These are phyloP conservation scores for Characodon lateralis DNA, from an alignment of 2,797 vertebrate genomes.

Conservation along the genomic window DNA sequence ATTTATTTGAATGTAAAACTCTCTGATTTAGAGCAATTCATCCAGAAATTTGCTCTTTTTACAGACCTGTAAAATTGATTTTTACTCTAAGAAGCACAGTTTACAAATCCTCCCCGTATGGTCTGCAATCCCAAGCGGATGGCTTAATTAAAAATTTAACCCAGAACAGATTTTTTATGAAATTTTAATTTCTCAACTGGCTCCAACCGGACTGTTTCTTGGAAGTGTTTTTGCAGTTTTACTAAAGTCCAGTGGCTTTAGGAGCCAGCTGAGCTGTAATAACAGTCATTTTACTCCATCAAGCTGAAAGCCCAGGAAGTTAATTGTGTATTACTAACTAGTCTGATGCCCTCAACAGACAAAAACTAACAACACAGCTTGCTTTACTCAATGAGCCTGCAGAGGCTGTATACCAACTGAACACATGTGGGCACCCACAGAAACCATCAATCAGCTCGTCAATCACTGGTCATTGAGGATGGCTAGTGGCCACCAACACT, in stretches of 20 bases:
- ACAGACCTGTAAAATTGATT: background rate
- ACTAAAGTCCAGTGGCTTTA: slow-evolving; percentile 18
- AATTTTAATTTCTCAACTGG: slow-evolving; percentile 8
- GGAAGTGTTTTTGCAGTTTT: background rate
- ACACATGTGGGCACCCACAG: slow-evolving; percentile 52
- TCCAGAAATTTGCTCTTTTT: slow-evolving; percentile 9
- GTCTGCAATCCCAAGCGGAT: slow-evolving; percentile 4
- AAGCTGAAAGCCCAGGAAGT: slow-evolving; percentile 50
- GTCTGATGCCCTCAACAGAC: slow-evolving; percentile 64
- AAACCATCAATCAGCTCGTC: slow-evolving; percentile 72
- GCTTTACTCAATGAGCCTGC: slow-evolving; percentile 54
- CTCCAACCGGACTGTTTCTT: background rate
- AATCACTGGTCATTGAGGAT: slow-evolving; percentile 80
- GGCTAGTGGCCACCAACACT: slow-evolving; percentile 80
- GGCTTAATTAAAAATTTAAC: background rate
- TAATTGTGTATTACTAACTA: slow-evolving; percentile 76
- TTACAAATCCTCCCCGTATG: background rate
- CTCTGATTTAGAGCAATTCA: no score
- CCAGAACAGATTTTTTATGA: slow-evolving; percentile 2
- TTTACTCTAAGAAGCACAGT: background rate
- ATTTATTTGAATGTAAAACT: no score
- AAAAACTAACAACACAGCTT: slow-evolving; percentile 61
- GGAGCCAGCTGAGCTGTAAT: slow-evolving; percentile 59
- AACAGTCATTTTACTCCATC: slow-evolving; percentile 57
- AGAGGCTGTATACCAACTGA: slow-evolving; percentile 43